Base-by-base conservation (phyloP, 2,113 vertebrate genomes). In the Pollimyrus isidori region DNA sequence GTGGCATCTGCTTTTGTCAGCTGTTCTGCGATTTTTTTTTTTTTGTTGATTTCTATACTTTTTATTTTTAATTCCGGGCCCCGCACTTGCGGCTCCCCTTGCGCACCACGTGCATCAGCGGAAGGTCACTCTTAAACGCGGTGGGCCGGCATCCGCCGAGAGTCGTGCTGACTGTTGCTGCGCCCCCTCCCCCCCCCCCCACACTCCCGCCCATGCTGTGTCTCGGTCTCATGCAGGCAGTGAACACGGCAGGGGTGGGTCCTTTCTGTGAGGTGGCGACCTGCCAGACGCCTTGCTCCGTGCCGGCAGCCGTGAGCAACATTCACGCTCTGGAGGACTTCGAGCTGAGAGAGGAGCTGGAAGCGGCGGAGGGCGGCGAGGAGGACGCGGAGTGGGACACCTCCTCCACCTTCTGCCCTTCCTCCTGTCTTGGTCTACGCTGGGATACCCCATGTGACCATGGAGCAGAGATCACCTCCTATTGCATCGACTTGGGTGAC, bases 401-500 rank as follows among this genome's bases (percentile, higher is more conserved):
- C 9, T 89, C 89, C 21, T 94, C 95, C 0, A 91, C 94, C 89
- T 98, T 97, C 93, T 98, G 96, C 76, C 96, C 97, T 13, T 99
- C 98, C 91, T 98, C 97, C 92, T 99, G 97, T 94, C 96, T 99
- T 94, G 97, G 97, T 39, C 89, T 99, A 89, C 95, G 94, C 91
- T 99, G 98, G 98, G 97, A 97, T 89, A 94, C 96, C 13, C 98
- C 98, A 0, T 97, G 96, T 90, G 96, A 98, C 93, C 97, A 99
- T 45, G 98, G 98, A 58, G 96, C 98, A 7, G 97, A 98, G 94
- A 98, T 99, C 93, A 97, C 96, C 30, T 97, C 97, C 92, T 99
- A 99, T 94, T 96, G 97, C 94, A 97, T 99, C 87, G 98, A 99
- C 94, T 96, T 97, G n/a, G 98, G 98, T 90, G 98, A 99, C 91